Evolutionary conservation across 2,113 vertebrate species (phyloP).

Genomic region (Erinaceus europaeus): DNA sequence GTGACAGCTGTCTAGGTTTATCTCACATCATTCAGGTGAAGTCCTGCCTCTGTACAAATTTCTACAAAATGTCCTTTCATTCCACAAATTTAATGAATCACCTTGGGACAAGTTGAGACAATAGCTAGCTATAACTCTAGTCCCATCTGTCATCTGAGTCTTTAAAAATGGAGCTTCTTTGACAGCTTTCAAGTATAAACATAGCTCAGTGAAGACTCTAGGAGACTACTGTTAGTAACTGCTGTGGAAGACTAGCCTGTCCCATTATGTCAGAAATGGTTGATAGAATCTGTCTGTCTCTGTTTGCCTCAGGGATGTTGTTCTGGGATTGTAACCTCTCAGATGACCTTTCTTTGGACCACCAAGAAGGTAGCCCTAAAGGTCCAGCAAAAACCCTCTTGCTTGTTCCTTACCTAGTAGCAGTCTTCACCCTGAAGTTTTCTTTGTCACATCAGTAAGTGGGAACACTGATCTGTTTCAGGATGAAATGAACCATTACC

Average conservation of each 20-base stretch:
- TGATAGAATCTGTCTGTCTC: neutral
- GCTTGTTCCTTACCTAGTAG: too few species aligned
- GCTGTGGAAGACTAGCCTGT: neutral
- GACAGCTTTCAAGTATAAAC: neutral
- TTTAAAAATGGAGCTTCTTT: neutral
- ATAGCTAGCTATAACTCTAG: neutral
- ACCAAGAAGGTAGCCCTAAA: too few species aligned
- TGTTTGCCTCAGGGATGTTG: too few species aligned
- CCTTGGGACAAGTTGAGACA: neutral
- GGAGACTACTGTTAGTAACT: neutral
- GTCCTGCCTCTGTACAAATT: neutral
- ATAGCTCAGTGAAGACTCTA: neutral
- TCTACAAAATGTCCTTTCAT: neutral
- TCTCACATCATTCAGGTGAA: neutral
- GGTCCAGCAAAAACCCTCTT: too few species aligned
- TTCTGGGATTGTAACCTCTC: too few species aligned
- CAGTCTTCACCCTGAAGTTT: too few species aligned
- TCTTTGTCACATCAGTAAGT: too few species aligned
- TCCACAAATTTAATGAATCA: neutral
- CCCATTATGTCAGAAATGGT: neutral
- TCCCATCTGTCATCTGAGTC: neutral
- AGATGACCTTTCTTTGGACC: too few species aligned
- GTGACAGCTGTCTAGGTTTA: neutral
- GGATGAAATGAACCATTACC: too few species aligned
- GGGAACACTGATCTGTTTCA: too few species aligned